phyloP scores from a whole-genome alignment of 1,140 invertebrate species.

The Drosophila serrata region DNA sequence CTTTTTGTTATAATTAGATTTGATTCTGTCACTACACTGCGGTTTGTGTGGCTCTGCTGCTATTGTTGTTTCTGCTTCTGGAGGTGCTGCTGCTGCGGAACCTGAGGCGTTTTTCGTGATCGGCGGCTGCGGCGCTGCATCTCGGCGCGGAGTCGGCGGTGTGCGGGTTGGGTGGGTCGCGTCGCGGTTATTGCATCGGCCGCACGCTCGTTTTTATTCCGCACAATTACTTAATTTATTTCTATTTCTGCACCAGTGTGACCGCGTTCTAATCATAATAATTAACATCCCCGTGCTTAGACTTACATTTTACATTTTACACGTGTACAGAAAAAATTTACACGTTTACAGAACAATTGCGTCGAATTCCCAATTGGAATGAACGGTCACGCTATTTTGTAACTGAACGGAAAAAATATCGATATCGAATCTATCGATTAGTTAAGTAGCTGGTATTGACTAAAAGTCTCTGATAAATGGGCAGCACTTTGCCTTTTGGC shows the following conservation, averaged over 20 bases:
- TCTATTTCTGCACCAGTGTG: constrained; percentile 43
- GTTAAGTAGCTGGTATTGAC: not conserved
- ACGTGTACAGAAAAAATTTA: too few species aligned
- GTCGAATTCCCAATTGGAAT: too few species aligned
- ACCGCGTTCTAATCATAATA: too few species aligned
- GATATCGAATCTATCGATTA: too few species aligned
- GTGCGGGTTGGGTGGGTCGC: constrained; percentile 8
- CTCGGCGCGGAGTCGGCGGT: constrained; percentile 19
- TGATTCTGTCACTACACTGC: constrained; percentile 71
- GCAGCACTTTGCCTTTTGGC: not conserved
- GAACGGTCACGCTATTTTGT: too few species aligned
- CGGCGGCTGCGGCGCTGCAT: constrained; percentile 32
- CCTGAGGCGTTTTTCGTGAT: constrained; percentile 18
- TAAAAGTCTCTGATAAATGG: not conserved
- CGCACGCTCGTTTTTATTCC: constrained; percentile 39
- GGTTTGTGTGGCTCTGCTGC: constrained; percentile 64
- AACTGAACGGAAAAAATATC: too few species aligned
- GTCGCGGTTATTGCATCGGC: constrained; percentile 41
- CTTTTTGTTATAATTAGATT: constrained; percentile 76
- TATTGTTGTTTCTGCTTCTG: constrained; percentile 24
- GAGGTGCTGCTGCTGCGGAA: constrained; percentile 24
- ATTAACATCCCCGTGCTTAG: too few species aligned
- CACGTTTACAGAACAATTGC: too few species aligned
- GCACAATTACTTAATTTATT: constrained; percentile 55
- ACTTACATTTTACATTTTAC: too few species aligned